Evolutionary conservation across 2,888 invertebrate species (phyloP).

Genomic region (Lithophane socia): DNA sequence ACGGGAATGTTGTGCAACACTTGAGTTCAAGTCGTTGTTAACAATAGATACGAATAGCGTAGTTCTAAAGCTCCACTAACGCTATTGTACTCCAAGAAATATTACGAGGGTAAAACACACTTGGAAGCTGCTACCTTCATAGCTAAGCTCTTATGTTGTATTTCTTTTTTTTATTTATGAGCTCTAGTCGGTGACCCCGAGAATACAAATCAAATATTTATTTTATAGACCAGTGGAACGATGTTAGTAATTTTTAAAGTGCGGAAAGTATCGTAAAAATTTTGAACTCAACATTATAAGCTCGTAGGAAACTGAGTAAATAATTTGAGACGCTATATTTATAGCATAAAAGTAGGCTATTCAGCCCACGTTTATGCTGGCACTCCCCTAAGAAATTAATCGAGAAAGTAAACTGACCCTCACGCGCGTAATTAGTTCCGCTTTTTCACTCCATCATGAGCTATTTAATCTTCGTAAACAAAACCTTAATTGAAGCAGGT

Average conservation of each 20-base stretch:
- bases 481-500: slow-evolving; percentile 71
- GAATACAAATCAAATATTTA: slow-evolving; percentile 43
- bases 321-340: slow-evolving; percentile 56
- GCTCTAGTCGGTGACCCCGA: not conserved
- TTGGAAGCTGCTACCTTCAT: slow-evolving; percentile 43
- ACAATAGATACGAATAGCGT: slow-evolving; percentile 53
- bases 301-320: slow-evolving; percentile 27
- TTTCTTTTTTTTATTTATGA: slow-evolving; percentile 25
- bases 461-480: slow-evolving; percentile 74
- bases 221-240: slow-evolving; percentile 28
- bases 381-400: slow-evolving; percentile 82
- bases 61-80: slow-evolving; percentile 53
- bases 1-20: slow-evolving; percentile 42
- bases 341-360: too few species aligned
- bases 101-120: slow-evolving; percentile 45
- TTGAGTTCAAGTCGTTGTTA: slow-evolving; percentile 52
- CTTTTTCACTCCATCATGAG: slow-evolving; percentile 72
- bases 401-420: slow-evolving; percentile 86
- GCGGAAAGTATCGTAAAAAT: slow-evolving; percentile 3
- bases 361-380: slow-evolving; percentile 67
- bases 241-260: not conserved
- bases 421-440: slow-evolving; percentile 81
- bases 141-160: slow-evolving; percentile 33
- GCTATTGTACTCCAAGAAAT: slow-evolving; percentile 59
- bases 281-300: not conserved